Base-by-base conservation (phyloP, 2,888 invertebrate species). In the Caenorhabditis wallacei region DNA sequence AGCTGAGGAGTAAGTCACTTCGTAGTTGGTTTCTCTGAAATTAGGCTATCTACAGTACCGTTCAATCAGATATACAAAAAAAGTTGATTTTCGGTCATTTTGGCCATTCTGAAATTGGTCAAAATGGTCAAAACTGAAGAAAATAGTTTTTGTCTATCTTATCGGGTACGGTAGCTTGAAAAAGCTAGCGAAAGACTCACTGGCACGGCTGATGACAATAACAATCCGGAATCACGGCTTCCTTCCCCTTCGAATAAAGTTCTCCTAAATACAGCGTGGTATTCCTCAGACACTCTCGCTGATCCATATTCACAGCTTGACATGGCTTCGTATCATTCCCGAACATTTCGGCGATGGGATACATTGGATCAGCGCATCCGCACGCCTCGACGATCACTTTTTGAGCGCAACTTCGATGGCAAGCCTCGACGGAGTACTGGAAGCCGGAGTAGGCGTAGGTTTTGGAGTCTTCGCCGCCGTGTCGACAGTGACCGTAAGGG, bases 1-100 rank as follows among this genome's bases (percentile, higher is more conserved):
- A 18, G 92, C 92, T 0, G 92, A 91, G 2, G 92, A 92, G 71
- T 91, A 92, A 2, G 91, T 90, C 26, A 92, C 90, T 87, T 92
- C 92, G 66, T 92, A 92, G 79, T 90, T 91, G 30, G 89, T 90
- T 80, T 92, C 92, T 57, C 91, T 91, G 16, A 43, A 40, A 84
- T 51, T 26, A 0, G 11, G 20, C 2, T 30, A 5, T 30, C 30
- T 30, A 8, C 4, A n/a, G n/a, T n/a, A n/a, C n/a, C n/a, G n/a
- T n/a, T n/a, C n/a, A n/a, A n/a, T n/a, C n/a, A n/a, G n/a, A n/a
- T n/a, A n/a, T n/a, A n/a, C n/a, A n/a, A n/a, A n/a, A n/a, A n/a
- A n/a, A n/a, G n/a, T n/a, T n/a, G n/a, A n/a, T n/a, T n/a, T n/a
- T n/a, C n/a, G n/a, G n/a, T n/a, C n/a, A n/a, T n/a, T n/a, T n/a